Evolutionary conservation across 37 sponge, comb jelly and placozoan genomes (phyloP).

Genomic region (Chondrosia reniformis): DNA sequence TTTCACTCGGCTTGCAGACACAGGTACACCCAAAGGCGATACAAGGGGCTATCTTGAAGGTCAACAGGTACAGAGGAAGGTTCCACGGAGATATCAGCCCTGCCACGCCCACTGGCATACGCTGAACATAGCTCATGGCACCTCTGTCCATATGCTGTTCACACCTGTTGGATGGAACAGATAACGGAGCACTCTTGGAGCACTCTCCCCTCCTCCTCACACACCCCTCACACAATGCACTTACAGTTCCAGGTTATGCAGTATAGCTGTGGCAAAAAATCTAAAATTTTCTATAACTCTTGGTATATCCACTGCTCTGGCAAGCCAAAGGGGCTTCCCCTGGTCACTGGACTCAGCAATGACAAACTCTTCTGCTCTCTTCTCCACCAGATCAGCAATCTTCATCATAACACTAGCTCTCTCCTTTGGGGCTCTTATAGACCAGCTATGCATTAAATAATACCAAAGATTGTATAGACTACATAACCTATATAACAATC

Average conservation of each 20-base stretch:
- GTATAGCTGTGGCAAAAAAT: slow-evolving; percentile 72
- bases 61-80: slow-evolving; percentile 80
- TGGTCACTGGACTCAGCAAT: slow-evolving; percentile 83
- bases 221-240: slow-evolving; percentile 18
- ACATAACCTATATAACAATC: no score
- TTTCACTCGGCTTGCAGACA: slow-evolving; percentile 91
- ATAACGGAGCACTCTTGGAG: background rate
- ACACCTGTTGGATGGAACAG: background rate
- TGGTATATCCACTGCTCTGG: slow-evolving; percentile 74
- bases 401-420: slow-evolving; percentile 48
- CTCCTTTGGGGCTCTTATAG: slow-evolving; percentile 50
- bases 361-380: slow-evolving; percentile 69
- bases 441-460: slow-evolving; percentile 53
- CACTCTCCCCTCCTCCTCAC: no score
- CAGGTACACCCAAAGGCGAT: slow-evolving; percentile 84
- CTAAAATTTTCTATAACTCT: slow-evolving; percentile 70
- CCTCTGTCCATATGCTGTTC: slow-evolving; percentile 33
- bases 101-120: slow-evolving; percentile 82
- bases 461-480: no score
- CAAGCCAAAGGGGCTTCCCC: slow-evolving; percentile 87
- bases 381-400: slow-evolving; percentile 75
- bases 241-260: slow-evolving; percentile 65
- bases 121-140: slow-evolving; percentile 73
- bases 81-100: slow-evolving; percentile 96
- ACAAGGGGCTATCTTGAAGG: slow-evolving; percentile 90